Conservation (phyloP, 2,113 vertebrate genomes). For the Chamaea fasciata region DNA sequence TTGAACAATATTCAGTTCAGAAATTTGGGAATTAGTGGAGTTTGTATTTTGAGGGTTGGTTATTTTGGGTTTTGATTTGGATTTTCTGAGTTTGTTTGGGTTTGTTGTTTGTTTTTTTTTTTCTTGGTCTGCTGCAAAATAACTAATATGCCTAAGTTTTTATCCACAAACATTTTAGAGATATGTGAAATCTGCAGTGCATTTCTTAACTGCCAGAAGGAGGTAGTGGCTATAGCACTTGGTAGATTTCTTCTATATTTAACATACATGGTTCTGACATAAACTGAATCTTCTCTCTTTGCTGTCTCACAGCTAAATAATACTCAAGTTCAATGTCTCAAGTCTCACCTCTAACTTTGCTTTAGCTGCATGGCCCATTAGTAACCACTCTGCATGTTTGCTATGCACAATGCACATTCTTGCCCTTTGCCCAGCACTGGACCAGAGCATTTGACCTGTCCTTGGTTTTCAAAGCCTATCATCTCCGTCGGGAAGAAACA, state of each 20-base stretch:
- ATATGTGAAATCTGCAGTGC: background rate
- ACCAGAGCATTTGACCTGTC: conserved; percentile 71
- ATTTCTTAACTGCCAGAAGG: background rate
- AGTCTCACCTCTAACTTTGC: conserved; percentile 36
- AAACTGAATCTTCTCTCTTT: background rate
- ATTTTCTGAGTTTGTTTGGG: background rate
- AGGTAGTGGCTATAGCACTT: background rate
- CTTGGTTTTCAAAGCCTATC: conserved; percentile 89
- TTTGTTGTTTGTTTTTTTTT: too few relatives aligned
- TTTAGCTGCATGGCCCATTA: conserved; percentile 69
- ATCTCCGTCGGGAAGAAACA: conserved; percentile 94
- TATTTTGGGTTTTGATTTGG: background rate
- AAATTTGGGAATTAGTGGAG: background rate
- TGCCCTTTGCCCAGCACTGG: conserved; percentile 43
- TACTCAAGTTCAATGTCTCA: conserved; percentile 28
- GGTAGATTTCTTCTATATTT: background rate
- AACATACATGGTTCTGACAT: background rate
- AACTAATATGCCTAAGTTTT: background rate
- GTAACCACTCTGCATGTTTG: conserved; percentile 65
- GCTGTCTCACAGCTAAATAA: background rate
- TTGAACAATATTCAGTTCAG: background rate
- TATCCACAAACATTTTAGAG: background rate
- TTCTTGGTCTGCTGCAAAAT: background rate
- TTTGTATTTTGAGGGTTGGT: background rate
- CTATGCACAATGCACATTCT: conserved; percentile 48